Percentiles rank a stretch among this genome's conserved stretches.
These are phyloP conservation scores for Amblyteles armatorius DNA, from an alignment of 2,888 invertebrate genomes.

Conservation along the genomic window DNA sequence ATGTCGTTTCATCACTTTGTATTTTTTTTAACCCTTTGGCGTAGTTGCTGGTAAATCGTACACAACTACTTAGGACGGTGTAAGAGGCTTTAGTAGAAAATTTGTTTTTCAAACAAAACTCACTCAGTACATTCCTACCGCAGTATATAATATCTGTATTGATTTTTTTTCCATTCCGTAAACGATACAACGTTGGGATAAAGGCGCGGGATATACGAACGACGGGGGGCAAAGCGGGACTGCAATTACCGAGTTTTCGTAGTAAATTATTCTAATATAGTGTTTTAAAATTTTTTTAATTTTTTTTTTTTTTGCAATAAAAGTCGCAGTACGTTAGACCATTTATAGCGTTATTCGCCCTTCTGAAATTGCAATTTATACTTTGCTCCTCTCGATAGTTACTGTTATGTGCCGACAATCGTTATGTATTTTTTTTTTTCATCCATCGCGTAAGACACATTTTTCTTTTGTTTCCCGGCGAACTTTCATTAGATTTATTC, in stretches of 20 bases:
- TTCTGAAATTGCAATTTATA: conserved; percentile 39
- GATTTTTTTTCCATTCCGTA: conserved; percentile 13
- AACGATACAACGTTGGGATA: conserved; percentile 32
- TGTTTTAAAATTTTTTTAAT: neutral
- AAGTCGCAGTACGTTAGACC: conserved; percentile 42
- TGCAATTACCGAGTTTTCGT: conserved; percentile 49
- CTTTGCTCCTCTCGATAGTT: conserved; percentile 36
- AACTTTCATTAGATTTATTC: conserved; percentile 31
- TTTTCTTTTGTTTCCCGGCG: conserved; percentile 43
- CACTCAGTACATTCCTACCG: conserved; percentile 35
- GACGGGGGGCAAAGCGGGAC: conserved; percentile 54
- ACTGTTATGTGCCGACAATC: conserved; percentile 24
- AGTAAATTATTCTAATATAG: conserved; percentile 46
- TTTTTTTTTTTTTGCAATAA: conserved; percentile 1
- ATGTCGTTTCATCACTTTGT: conserved; percentile 4
- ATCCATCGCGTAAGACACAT: conserved; percentile 57
- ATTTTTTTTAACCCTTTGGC: conserved; percentile 38
- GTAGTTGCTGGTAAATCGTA: conserved; percentile 55
- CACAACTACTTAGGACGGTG: conserved; percentile 65
- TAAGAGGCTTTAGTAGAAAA: conserved; percentile 66
- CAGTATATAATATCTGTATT: conserved; percentile 31
- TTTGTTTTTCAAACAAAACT: conserved; percentile 41
- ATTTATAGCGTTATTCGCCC: conserved; percentile 18
- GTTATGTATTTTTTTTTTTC: conserved; percentile 11
- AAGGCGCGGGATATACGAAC: conserved; percentile 24